Percentiles rank a stretch among this genome's conserved stretches.
Evolutionary conservation across 2,797 vertebrate genomes (phyloP).

Genomic region (Sardinella longiceps): DNA sequence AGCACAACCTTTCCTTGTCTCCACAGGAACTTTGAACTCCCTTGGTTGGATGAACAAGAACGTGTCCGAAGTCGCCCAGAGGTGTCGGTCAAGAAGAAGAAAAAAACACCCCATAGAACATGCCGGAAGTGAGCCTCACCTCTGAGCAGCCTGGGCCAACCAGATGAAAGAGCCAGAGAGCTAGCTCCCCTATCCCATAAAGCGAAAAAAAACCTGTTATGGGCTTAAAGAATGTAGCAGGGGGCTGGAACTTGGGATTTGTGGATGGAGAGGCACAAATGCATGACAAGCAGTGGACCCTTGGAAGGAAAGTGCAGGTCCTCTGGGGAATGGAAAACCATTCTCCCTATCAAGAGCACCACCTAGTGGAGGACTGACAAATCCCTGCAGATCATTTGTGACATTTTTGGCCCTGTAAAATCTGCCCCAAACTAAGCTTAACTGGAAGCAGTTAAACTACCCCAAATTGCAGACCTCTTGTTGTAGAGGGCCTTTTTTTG

Average conservation of each 20-base stretch:
- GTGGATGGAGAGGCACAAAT: background rate
- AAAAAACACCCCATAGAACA: slow-evolving; percentile 83
- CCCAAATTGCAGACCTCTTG: background rate
- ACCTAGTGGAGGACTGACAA: background rate
- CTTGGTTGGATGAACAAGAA: slow-evolving; percentile 81
- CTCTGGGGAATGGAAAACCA: background rate
- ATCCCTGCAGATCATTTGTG: background rate
- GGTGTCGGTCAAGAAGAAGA: slow-evolving; percentile 72
- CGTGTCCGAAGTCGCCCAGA: slow-evolving; percentile 77
- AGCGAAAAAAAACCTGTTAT: background rate
- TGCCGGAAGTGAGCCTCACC: slow-evolving; percentile 77
- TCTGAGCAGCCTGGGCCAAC: background rate
- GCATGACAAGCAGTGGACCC: slow-evolving; percentile 13
- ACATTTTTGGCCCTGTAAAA: slow-evolving; percentile 9
- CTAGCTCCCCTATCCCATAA: background rate
- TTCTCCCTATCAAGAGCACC: background rate
- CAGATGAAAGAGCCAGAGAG: background rate
- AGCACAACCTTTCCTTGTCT: background rate
- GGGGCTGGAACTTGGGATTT: background rate
- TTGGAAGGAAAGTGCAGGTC: background rate
- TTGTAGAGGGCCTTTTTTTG: slow-evolving; percentile 2
- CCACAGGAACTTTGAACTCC: slow-evolving; percentile 81
- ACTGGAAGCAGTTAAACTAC: background rate
- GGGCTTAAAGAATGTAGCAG: background rate
- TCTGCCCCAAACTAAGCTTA: background rate